Base-by-base conservation (phyloP, 2,113 vertebrate genomes). In the Aix galericulata region DNA sequence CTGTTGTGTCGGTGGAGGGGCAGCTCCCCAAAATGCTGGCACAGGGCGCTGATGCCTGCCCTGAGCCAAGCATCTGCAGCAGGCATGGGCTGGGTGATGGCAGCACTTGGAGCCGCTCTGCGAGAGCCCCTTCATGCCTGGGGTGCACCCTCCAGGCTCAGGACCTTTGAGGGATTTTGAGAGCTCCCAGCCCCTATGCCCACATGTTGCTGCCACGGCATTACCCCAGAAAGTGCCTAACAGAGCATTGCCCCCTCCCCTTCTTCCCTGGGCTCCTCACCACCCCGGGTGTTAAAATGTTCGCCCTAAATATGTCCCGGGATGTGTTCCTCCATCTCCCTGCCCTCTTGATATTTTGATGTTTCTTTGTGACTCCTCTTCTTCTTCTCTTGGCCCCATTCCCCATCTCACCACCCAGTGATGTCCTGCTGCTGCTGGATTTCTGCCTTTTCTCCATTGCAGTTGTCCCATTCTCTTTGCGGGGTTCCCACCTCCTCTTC, bases 181-280 rank as follows among this genome's bases (percentile, higher is more conserved):
- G 23, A 46, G 16, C 0, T 1, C 27, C 22, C 56, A 21, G 32
- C 40, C 46, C 0, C 0, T 3, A 29, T 10, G 2, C 13, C 5
- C 50, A 7, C 27, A 3, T 16, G 32, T 31, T 80, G 62, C 34
- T 53, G 22, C 56, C 13, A 3, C 14, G 58, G 31, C 14, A 16
- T 44, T 75, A 52, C 23, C 31, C 4, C 14, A 11, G 32, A 71
- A 72, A 34, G 38, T 12, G 8, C n/a, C 29, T 36, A 23, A 53
- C 25, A 69, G 32, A 50, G 40, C 0, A 0, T 3, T 36, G 12
- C 17, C 44, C 64, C 36, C 42, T 88, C 22, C 46, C 8, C 2
- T 16, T 55, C 46, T 31, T 79, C 9, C 20, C 46, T 29, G 40
- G 25, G 9, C 27, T 38, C 40, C 40, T 40, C 40, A 40, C 40